Percentiles rank a stretch among this genome's conserved stretches.
phyloP scores from a whole-genome alignment of 2,888 invertebrate genomes.

The Xiphydria camelus region DNA sequence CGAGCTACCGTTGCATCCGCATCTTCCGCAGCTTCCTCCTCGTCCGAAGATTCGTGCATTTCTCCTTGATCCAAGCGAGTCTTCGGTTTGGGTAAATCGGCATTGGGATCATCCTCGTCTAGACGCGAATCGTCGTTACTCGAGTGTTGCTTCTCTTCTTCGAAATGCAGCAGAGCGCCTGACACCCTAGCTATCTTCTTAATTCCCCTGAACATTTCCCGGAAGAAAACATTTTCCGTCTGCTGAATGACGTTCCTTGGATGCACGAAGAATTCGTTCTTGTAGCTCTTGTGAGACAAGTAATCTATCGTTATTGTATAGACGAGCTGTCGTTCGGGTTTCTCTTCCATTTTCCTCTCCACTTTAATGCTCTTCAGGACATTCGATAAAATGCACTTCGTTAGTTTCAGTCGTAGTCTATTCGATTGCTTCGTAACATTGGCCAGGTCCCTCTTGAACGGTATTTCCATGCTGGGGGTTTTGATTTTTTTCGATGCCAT shows the following conservation, averaged over 20 bases:
- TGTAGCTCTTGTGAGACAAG: slow-evolving; percentile 74
- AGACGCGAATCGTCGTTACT: slow-evolving; percentile 42
- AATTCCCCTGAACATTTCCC: slow-evolving; percentile 67
- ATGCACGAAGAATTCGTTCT: slow-evolving; percentile 71
- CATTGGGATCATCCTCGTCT: slow-evolving; percentile 58
- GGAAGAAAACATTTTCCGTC: slow-evolving; percentile 75
- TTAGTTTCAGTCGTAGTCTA: slow-evolving; percentile 72
- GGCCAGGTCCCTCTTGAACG: slow-evolving; percentile 65
- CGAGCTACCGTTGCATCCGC: slow-evolving; percentile 57
- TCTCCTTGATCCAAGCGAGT: slow-evolving; percentile 40
- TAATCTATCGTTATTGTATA: slow-evolving; percentile 75
- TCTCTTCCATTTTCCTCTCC: slow-evolving; percentile 62
- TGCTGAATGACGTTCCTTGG: slow-evolving; percentile 72
- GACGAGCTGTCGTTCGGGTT: slow-evolving; percentile 62
- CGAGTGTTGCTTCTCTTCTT: slow-evolving; percentile 52
- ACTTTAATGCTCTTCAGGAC: slow-evolving; percentile 75
- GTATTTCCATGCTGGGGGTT: slow-evolving; percentile 96
- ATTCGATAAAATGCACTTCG: slow-evolving; percentile 77
- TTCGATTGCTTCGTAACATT: slow-evolving; percentile 66
- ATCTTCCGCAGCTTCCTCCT: slow-evolving; percentile 66
- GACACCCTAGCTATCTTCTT: slow-evolving; percentile 63
- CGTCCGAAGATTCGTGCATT: slow-evolving; percentile 66
- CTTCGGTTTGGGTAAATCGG: slow-evolving; percentile 17
- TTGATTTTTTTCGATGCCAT: slow-evolving; percentile 89
- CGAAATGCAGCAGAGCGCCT: slow-evolving; percentile 57